Evolutionary conservation across 2,888 invertebrate genomes (phyloP).

Genomic region (Patella depressa): DNA sequence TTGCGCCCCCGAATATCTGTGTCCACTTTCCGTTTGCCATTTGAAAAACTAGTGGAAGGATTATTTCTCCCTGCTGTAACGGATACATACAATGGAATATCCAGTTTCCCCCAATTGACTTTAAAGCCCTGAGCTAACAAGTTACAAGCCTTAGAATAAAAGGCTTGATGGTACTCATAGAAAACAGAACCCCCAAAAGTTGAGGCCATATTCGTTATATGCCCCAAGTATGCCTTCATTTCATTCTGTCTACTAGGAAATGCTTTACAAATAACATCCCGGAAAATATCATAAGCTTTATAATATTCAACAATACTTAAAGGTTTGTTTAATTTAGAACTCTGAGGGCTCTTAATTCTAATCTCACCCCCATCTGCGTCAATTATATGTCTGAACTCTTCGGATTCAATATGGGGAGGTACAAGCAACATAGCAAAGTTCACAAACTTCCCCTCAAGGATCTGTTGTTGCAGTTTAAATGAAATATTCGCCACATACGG

Average conservation of each 20-base stretch:
- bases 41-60: neutral
- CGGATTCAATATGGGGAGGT: too few species aligned
- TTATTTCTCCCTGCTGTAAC: neutral
- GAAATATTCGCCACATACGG: too few species aligned
- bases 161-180: neutral
- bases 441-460: too few species aligned
- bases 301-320: neutral
- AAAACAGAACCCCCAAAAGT: neutral
- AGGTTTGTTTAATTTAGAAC: too few species aligned
- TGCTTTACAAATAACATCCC: neutral
- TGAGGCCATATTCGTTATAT: neutral
- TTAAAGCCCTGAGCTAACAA: constrained; percentile 3
- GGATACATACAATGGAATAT: neutral
- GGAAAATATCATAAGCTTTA: neutral
- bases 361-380: too few species aligned
- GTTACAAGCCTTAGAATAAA: neutral
- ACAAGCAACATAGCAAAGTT: too few species aligned
- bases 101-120: neutral
- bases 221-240: neutral
- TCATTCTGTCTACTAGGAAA: neutral
- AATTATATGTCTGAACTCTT: too few species aligned
- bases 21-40: neutral
- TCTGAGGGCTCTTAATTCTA: too few species aligned
- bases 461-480: too few species aligned
- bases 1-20: neutral